Evolutionary conservation across 2,797 vertebrate species (phyloP).

Genomic region (Poeciliopsis presidionis): DNA sequence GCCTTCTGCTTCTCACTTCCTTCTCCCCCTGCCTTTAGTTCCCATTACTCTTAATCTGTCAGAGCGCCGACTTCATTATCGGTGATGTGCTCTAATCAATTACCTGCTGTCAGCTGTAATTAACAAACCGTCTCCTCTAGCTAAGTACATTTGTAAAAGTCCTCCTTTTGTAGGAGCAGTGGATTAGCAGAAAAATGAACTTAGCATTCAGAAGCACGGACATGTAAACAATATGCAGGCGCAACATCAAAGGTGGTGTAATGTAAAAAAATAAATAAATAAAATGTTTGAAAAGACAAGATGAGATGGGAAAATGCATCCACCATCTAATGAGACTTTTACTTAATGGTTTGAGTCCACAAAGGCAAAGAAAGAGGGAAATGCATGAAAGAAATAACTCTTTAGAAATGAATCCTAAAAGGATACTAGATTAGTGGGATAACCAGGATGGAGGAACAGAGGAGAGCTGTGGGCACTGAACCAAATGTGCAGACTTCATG

Average conservation of each 20-base stretch:
- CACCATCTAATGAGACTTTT: constrained; percentile 11
- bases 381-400: constrained; percentile 9
- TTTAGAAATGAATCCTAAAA: constrained; percentile 19
- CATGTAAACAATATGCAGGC: background rate
- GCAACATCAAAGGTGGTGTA: background rate
- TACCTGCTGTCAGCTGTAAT: background rate
- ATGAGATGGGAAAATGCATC: constrained; percentile 3
- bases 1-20: constrained; percentile 28
- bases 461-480: constrained; percentile 21
- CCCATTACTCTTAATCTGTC: constrained; percentile 24
- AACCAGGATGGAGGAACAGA: constrained; percentile 15
- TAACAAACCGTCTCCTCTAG: constrained; percentile 7
- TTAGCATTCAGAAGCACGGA: background rate
- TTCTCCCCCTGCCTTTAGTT: constrained; percentile 27
- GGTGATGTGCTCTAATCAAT: constrained; percentile 22
- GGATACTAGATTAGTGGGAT: constrained; percentile 10
- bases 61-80: constrained; percentile 18
- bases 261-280: background rate
- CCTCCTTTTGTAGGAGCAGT: background rate
- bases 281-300: background rate
- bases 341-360: constrained; percentile 21
- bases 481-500: constrained; percentile 17
- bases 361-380: constrained; percentile 22
- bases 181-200: background rate
- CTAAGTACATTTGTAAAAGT: constrained; percentile 16